phyloP scores from a whole-genome alignment of 2,113 vertebrate genomes.

The Hemichromis elongatus region DNA sequence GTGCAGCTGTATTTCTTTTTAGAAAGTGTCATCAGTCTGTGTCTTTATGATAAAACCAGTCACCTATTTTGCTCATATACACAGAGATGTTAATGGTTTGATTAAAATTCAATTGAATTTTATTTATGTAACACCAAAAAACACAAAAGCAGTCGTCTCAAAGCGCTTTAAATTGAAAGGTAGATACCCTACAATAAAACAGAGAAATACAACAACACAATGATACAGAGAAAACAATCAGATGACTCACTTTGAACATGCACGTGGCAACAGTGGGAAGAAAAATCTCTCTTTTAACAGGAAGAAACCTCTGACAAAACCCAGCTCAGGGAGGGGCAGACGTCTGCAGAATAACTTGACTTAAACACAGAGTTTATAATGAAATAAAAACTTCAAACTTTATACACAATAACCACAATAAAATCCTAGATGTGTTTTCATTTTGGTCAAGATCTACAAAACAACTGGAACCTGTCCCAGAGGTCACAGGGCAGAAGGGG shows the following conservation, averaged over 20 bases:
- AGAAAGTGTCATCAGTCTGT: neutral
- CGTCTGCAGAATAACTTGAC: neutral
- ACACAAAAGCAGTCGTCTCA: fast-evolving
- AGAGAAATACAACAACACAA: neutral
- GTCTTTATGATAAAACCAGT: neutral
- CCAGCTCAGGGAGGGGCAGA: neutral
- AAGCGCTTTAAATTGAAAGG: neutral
- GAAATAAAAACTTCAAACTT: neutral
- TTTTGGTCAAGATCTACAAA: neutral
- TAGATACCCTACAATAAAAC: neutral
- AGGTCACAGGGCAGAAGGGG: neutral
- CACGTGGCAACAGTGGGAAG: neutral
- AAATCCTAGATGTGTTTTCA: neutral
- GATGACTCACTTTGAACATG: neutral
- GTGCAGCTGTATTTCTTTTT: neutral
- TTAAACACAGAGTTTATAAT: neutral
- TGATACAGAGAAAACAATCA: neutral
- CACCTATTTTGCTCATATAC: neutral
- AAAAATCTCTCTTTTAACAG: neutral
- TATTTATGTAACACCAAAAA: neutral
- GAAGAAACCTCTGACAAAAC: neutral
- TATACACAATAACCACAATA: neutral
- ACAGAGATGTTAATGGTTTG: neutral
- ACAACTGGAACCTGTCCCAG: neutral
- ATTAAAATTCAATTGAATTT: neutral